Conservation (phyloP, 53 echinoderm and acorn worm species). For the Patiria pectinifera region DNA sequence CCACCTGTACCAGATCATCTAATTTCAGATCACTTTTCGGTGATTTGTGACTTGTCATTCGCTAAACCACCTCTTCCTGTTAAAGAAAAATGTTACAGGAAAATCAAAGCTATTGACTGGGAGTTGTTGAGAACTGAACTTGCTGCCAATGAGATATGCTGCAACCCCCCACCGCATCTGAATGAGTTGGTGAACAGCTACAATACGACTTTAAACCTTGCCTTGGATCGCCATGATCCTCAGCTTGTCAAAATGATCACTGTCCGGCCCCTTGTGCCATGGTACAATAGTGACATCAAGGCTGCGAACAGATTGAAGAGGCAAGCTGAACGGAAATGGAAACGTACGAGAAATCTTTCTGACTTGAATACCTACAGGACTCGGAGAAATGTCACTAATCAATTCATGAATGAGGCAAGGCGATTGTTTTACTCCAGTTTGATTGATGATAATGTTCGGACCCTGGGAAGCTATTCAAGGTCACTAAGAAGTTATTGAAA, state of each 20-base stretch:
- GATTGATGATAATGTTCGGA: conserved; percentile 29
- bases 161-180: background rate
- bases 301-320: background rate
- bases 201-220: background rate
- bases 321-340: conserved; percentile 29
- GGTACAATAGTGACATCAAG: conserved; percentile 39
- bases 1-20: background rate
- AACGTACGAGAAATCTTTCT: background rate
- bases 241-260: conserved; percentile 13
- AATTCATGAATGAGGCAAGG: background rate
- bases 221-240: conserved; percentile 4
- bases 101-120: conserved; percentile 4
- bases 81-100: background rate
- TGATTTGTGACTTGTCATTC: background rate
- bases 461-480: background rate
- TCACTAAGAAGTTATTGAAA: background rate
- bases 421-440: background rate
- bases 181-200: background rate
- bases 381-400: background rate
- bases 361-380: conserved; percentile 6
- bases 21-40: background rate
- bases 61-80: background rate
- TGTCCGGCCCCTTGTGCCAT: conserved; percentile 33
- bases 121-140: background rate
- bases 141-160: background rate